phyloP scores from a whole-genome alignment of 2,888 invertebrate genomes.

The Ethmia dodecea region DNA sequence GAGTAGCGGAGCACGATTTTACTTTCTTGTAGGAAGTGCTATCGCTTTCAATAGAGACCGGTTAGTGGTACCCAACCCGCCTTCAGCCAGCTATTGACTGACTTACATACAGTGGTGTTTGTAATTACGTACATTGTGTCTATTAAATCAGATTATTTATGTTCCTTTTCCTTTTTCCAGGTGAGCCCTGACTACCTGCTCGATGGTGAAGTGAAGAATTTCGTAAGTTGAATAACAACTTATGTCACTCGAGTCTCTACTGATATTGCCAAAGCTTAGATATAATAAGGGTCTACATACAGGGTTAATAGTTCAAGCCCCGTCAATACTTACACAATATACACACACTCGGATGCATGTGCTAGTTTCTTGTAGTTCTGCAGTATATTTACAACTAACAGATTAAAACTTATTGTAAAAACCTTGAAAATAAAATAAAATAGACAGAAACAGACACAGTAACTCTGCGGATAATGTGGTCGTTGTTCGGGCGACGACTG shows the following conservation, averaged over 20 bases:
- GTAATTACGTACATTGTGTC: neutral
- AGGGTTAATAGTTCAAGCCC: no score
- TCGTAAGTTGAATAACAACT: constrained; percentile 24
- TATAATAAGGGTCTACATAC: no score
- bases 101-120: neutral
- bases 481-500: constrained; percentile 17
- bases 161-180: constrained; percentile 35
- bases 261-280: no score
- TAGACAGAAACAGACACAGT: no score
- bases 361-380: no score
- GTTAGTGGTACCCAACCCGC: constrained; percentile 46
- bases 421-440: no score
- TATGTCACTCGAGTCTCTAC: no score
- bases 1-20: constrained; percentile 51
- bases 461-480: constrained; percentile 20
- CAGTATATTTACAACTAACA: no score
- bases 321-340: no score
- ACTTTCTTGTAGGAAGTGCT: constrained; percentile 76
- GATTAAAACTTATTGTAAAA: no score
- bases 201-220: constrained; percentile 29
- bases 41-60: constrained; percentile 74
- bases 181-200: constrained; percentile 51
- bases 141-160: constrained; percentile 3
- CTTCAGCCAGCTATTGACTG: constrained; percentile 21
- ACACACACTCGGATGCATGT: no score